Evolutionary conservation across 1,140 invertebrate genomes (phyloP), one percentile per base, ranked within the genome.

Genomic region (Frieseomelitta varia): DNA sequence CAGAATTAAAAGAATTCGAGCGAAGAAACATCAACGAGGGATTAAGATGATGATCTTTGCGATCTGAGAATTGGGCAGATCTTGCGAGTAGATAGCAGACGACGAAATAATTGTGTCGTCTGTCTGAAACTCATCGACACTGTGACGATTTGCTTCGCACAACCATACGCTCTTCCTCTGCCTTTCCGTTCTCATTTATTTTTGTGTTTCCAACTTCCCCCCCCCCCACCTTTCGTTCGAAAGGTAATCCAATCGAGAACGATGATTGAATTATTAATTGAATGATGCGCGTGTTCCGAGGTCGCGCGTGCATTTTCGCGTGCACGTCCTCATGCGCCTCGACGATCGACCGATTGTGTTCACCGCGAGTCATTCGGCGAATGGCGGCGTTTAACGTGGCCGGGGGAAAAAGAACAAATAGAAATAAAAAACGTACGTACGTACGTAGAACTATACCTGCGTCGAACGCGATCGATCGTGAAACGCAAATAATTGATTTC

Each of bases 211-310:
- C 4, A 19, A 4, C 21, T 61, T 47, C 61, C 34, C 2, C 17
- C 19, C 68, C 68, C 61, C n/a, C 6, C 21, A 24, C 72, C 68
- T 55, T n/a, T 75, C 84, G 83, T 86, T 86, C 88, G 86, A 91
- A 92, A 90, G 89, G 88, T 94, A 94, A 94, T 93, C 91, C 90
- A 94, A 94, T 94, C 91, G 91, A 89, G 90, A 91, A 90, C 91
- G 91, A 93, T 94, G 93, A 95, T 95, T 93, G 93, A 93, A 94
- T 94, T 95, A 94, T 94, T 94, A 94, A 94, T 94, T 92, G 93
- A 93, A 93, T 92, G 93, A 94, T 91, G 91, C 91, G 92, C 90
- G 91, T 91, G 91, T 39, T 91, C 79, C 75, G 87, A 87, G 92
- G 91, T 93, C 92, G 92, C 92, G 90, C 90, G 88, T 88, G 87